Percentiles rank a stretch among this genome's conserved stretches.
Evolutionary conservation across 2,888 invertebrate species (phyloP).

Genomic region (Cyclophora punctaria): DNA sequence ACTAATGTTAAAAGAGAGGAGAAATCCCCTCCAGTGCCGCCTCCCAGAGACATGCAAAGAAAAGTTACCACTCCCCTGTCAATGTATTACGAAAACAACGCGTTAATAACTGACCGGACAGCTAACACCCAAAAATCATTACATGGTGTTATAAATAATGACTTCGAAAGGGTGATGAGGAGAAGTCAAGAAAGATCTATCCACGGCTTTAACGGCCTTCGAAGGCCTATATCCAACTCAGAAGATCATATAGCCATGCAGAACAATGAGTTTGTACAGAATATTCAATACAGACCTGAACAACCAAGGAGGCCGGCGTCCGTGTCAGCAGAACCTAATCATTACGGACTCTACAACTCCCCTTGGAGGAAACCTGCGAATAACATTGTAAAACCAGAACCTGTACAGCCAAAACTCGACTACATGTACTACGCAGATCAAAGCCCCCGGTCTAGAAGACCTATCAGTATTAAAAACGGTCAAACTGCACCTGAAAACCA

Average conservation of each 20-base stretch:
- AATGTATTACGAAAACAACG: constrained; percentile 66
- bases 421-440: constrained; percentile 83
- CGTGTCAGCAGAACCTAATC: constrained; percentile 67
- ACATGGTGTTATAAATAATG: constrained; percentile 64
- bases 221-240: constrained; percentile 66
- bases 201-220: constrained; percentile 63
- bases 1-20: constrained; percentile 58
- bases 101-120: constrained; percentile 45
- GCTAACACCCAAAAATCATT: constrained; percentile 39
- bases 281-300: constrained; percentile 45
- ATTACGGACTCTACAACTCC: constrained; percentile 60
- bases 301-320: constrained; percentile 67
- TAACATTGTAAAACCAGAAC: constrained; percentile 53
- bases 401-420: constrained; percentile 59
- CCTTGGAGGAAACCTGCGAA: constrained; percentile 53
- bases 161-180: constrained; percentile 66
- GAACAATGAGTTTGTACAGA: constrained; percentile 57
- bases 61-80: constrained; percentile 70
- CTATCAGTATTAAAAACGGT: constrained; percentile 79
- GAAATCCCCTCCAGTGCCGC: constrained; percentile 82
- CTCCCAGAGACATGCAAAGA: constrained; percentile 84
- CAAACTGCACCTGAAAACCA: constrained; percentile 58
- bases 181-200: constrained; percentile 62
- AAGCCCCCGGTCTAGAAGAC: constrained; percentile 81
- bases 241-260: constrained; percentile 72